These are phyloP conservation scores for Phrynosoma platyrhinos DNA, from an alignment of 2,113 vertebrate species.

Conservation along the genomic window DNA sequence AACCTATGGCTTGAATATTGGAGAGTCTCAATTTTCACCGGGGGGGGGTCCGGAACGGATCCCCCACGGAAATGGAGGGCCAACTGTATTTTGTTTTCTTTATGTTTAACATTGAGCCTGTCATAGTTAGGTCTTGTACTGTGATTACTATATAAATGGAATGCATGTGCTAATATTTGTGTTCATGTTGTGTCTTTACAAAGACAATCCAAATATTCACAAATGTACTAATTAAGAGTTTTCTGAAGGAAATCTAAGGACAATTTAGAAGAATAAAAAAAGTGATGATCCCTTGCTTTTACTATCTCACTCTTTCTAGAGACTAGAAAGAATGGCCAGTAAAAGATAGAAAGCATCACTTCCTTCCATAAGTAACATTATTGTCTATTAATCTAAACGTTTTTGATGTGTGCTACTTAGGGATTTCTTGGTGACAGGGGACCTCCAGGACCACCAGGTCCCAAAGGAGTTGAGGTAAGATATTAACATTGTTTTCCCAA, in stretches of 20 bases:
- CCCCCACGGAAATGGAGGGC: too few species aligned
- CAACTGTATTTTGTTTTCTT: too few species aligned
- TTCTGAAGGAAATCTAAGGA: neutral
- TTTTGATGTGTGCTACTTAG: constrained; percentile 73
- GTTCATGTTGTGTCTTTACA: constrained; percentile 21
- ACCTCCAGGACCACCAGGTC: constrained; percentile 86
- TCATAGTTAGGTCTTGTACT: neutral
- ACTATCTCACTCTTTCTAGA: neutral
- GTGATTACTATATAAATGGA: neutral
- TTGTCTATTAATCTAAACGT: neutral
- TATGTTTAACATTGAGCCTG: too few species aligned
- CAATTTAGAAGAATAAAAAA: neutral
- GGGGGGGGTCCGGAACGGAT: too few species aligned
- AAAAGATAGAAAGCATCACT: neutral
- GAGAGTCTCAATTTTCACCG: too few species aligned
- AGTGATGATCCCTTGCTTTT: constrained; percentile 10
- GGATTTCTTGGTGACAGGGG: constrained; percentile 90
- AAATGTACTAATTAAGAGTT: constrained; percentile 4
- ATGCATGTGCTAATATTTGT: neutral
- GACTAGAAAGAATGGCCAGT: too few species aligned
- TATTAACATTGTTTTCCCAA: constrained; percentile 23
- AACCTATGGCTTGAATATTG: too few species aligned
- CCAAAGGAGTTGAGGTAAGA: constrained; percentile 91
- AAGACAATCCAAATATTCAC: constrained; percentile 12
- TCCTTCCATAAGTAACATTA: neutral